Conservation (phyloP, 2,797 vertebrate genomes). For the Anguilla obscura region DNA sequence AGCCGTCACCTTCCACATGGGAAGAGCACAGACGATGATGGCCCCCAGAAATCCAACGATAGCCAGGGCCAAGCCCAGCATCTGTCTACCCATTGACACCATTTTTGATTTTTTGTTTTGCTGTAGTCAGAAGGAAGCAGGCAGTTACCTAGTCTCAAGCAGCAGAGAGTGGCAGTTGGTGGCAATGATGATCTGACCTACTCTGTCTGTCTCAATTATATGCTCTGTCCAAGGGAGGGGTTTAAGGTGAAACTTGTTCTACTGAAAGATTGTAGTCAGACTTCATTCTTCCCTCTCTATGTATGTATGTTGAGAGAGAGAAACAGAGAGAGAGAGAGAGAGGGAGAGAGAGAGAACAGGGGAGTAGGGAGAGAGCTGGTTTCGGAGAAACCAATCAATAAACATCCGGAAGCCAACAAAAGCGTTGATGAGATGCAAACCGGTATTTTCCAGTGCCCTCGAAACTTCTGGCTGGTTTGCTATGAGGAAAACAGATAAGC, state of each 20-base stretch:
- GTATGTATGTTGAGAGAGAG: not conserved
- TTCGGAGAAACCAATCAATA: constrained; percentile 62
- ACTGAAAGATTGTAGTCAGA: constrained; percentile 23
- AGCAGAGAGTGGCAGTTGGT: not conserved
- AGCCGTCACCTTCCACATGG: constrained; percentile 85
- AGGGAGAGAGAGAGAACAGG: not conserved
- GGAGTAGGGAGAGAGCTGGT: constrained; percentile 46
- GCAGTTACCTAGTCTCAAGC: not conserved
- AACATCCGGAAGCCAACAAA: constrained; percentile 40
- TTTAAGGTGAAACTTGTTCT: constrained; percentile 29
- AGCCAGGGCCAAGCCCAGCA: constrained; percentile 78
- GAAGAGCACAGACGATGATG: constrained; percentile 80
- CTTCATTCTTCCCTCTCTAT: constrained; percentile 35
- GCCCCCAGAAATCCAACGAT: constrained; percentile 80
- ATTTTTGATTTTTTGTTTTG: constrained; percentile 57
- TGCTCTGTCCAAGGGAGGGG: constrained; percentile 29
- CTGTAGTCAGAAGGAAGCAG: not conserved
- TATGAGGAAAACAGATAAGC: not conserved
- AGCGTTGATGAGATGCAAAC: not conserved
- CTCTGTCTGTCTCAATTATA: constrained; percentile 14
- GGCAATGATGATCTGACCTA: not conserved
- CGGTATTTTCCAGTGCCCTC: not conserved
- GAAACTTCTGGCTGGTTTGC: not conserved
- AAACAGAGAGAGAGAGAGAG: too few relatives aligned
- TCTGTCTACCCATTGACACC: constrained; percentile 78